A percentile compares a stretch with the other conserved stretches of the same genome.
Evolutionary conservation across 1,140 invertebrate genomes (phyloP).

Genomic region (Oryctes rhinoceros): DNA sequence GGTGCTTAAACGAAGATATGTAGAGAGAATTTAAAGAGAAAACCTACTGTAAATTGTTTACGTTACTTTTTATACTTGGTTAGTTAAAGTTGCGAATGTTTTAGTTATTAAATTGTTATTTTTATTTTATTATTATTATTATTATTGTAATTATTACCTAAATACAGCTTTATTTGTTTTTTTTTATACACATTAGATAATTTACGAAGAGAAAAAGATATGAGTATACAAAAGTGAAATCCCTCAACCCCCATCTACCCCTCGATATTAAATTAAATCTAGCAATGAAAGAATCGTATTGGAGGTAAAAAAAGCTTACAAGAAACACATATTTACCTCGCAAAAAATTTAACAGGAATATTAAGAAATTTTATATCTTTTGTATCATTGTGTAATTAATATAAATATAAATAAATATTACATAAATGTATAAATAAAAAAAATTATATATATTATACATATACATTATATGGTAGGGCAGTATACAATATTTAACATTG

Average conservation of each 20-base stretch:
- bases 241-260: too few species aligned
- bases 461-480: slow-evolving; percentile 3
- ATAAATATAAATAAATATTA: slow-evolving; percentile 21
- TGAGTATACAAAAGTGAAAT: too few species aligned
- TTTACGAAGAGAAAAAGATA: neutral
- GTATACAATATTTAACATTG: slow-evolving; percentile 32
- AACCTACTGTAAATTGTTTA: neutral
- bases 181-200: neutral
- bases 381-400: slow-evolving; percentile 28
- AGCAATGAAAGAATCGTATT: too few species aligned
- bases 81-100: neutral
- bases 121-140: slow-evolving; percentile 7
- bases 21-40: neutral
- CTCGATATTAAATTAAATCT: too few species aligned
- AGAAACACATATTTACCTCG: neutral
- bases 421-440: slow-evolving; percentile 12
- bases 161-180: slow-evolving; percentile 19
- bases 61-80: slow-evolving; percentile 4
- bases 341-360: slow-evolving; percentile 12
- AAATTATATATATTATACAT: neutral
- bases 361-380: slow-evolving; percentile 30
- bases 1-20: neutral
- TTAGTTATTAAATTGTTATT: neutral
- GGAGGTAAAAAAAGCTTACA: too few species aligned
- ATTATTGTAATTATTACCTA: slow-evolving; percentile 15